Base-by-base conservation (phyloP, 2,888 invertebrate genomes). In the Tillus elongatus region DNA sequence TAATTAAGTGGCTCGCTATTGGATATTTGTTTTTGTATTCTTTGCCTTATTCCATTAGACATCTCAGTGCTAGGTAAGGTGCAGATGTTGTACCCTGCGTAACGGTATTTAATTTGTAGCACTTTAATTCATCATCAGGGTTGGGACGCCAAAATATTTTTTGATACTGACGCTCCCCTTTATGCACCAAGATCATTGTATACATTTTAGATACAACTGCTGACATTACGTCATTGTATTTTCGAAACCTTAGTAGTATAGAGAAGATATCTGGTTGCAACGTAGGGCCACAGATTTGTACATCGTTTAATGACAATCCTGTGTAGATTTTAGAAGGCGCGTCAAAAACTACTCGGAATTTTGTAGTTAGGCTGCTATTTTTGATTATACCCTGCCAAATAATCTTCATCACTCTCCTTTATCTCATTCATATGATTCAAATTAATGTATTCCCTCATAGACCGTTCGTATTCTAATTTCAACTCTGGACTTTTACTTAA, bases 61-160 rank as follows among this genome's bases (percentile, higher is more conserved):
- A 19, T 19, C 6, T 19, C n/a, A 19, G 6, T 19, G 24, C 24
- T n/a, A 19, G n/a, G n/a, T 19, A 19, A 6, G 24, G n/a, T 19
- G 6, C 24, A 8, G 24, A 19, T 15, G 15, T 15, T 15, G 32
- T 32, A 10, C 16, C 32, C 13, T 32, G 15, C 13, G 13, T 30
- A 13, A 30, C 12, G 11, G 32, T 32, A 32, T 32, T 32, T 32
- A 32, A 10, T 3, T 32, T 13, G 13, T 30, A 30, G n/a, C 10
- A 14, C 4, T 32, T 6, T 4, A 32, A 14, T 3, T 13, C 4
- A 15, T 32, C 32, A 15, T 32, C 2, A 8, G 13, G 11, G 15
- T 11, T 11, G 4, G 6, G 11, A 6, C 10, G 3, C 32, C 32
- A 32, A 14, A 32, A 32, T 15, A 32, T 10, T 11, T 15, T 14